Evolutionary conservation across 2,797 vertebrate species (phyloP).

Genomic region (Gadopsis bispinosus): DNA sequence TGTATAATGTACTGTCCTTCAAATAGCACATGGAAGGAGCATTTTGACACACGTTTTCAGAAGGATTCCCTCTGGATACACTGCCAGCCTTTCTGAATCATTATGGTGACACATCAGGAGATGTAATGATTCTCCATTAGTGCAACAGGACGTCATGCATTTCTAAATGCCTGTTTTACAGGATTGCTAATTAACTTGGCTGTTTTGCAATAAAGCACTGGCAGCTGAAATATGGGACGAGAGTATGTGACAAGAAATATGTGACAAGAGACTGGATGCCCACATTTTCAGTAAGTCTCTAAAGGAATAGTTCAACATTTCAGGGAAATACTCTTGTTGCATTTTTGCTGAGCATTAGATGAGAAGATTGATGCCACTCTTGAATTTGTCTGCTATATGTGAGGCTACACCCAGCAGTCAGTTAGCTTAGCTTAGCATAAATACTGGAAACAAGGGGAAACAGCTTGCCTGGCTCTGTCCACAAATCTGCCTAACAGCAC

Average conservation of each 20-base stretch:
- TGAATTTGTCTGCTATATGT: slow-evolving; percentile 6
- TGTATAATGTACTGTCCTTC: neutral
- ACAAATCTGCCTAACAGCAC: neutral
- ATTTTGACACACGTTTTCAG: slow-evolving; percentile 8
- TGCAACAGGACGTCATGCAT: slow-evolving; percentile 12
- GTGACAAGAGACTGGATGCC: neutral
- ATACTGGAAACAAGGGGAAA: neutral
- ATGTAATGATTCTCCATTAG: slow-evolving; percentile 24
- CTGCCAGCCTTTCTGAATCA: slow-evolving; percentile 26
- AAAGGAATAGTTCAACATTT: neutral
- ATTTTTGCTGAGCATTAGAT: neutral
- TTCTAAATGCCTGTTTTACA: slow-evolving; percentile 11
- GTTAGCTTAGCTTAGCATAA: neutral
- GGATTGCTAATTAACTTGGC: neutral
- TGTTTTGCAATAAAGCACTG: neutral
- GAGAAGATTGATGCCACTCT: neutral
- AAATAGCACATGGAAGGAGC: slow-evolving; percentile 4
- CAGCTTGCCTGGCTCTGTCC: neutral
- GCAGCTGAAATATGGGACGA: neutral
- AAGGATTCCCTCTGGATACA: slow-evolving; percentile 22
- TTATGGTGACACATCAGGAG: slow-evolving; percentile 14
- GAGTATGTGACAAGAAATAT: neutral
- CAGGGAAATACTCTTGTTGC: neutral
- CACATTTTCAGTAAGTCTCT: no score
- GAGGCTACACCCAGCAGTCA: neutral